Conservation (phyloP, 2,113 vertebrate species). For the Ptyas mucosa region DNA sequence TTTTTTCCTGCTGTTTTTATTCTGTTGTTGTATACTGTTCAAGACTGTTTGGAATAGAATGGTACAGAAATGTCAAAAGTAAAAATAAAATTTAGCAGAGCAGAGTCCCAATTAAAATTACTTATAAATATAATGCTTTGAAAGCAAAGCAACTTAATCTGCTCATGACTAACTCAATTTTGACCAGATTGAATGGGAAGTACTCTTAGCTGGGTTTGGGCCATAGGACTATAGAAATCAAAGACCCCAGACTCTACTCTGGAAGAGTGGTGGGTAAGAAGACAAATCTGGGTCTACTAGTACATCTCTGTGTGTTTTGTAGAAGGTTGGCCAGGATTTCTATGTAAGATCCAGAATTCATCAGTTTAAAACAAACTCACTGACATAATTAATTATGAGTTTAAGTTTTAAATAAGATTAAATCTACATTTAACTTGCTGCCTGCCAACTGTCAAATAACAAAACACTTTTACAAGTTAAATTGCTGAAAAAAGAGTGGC, state of each 20-base stretch:
- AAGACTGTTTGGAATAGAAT: not conserved
- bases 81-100: not conserved
- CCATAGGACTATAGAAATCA: not conserved
- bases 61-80: not conserved
- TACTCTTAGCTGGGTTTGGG: not conserved
- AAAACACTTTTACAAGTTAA: not conserved
- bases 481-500: not conserved
- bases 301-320: not conserved
- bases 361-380: not conserved
- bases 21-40: not conserved
- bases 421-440: not conserved
- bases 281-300: not conserved
- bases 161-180: not conserved
- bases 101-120: not conserved
- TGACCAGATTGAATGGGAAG: not conserved
- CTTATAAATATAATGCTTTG: not conserved
- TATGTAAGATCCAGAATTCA: not conserved
- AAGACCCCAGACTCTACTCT: not conserved
- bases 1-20: not conserved
- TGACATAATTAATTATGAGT: not conserved
- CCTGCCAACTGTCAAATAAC: not conserved
- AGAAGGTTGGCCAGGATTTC: not conserved
- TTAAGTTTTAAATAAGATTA: not conserved
- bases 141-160: not conserved
- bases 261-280: not conserved